Evolutionary conservation across 2,113 vertebrate genomes (phyloP), one percentile per base, ranked within the genome.

Genomic region (Azemiops feae): DNA sequence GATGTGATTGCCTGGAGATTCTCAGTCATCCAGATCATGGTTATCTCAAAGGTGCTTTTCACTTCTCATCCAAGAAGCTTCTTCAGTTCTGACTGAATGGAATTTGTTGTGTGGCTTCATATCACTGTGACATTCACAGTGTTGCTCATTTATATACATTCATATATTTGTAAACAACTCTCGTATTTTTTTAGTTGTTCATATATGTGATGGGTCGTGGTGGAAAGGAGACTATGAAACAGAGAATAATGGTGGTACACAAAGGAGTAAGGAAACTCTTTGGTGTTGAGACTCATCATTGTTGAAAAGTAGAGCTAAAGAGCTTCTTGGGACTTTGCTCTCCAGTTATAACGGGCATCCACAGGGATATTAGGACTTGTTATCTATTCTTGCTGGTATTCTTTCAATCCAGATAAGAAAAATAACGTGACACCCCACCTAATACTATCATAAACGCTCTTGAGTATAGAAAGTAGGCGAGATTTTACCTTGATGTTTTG

Each of bases 401-500:
- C 23, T 88, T 47, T 45, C 58, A 54, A 8, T 34, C 22, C 54
- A 27, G 3, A 18, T 1, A 47, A 2, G 1, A 86, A 87, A 58
- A 20, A 20, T 20, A 25, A 58, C 25, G 22, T 22, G 23, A 92
- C 8, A 30, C 34, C 45, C 25, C 22, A 27, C 18, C 14, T 64
- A 50, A 4, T 34, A 30, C 11, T 3, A 16, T 10, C 3, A 34
- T 34, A 23, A 87, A 87, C 4, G 8, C 2, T 10, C 47, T 47
- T 74, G 86, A 25, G 57, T 8, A 64, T 11, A 90, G 89, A 30
- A n/a, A 50, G 30, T 52, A 47, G 69, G 58, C 14, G n/a, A 50
- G 4, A 39, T 94, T 89, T 69, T 93, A 85, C 60, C 53, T 93
- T 91, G 93, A 81, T 91, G 85, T 43, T 47, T 91, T 22, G 85